phyloP scores from a whole-genome alignment of 1,140 invertebrate species.

The Helicorthomorpha holstii region DNA sequence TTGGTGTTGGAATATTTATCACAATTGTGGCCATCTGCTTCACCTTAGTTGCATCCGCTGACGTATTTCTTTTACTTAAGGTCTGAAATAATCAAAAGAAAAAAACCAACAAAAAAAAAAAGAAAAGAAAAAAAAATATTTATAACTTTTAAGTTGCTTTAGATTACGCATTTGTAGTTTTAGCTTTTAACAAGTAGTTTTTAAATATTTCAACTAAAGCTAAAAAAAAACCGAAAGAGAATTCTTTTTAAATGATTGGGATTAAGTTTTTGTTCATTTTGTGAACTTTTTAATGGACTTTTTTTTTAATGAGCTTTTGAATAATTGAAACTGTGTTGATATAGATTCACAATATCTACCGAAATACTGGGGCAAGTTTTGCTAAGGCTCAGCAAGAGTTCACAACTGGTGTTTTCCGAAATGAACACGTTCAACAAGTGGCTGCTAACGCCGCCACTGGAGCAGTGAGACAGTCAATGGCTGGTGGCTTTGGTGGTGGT shows the following conservation, averaged over 20 bases:
- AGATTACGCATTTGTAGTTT: no score
- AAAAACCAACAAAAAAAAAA: no score
- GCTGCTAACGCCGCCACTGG: constrained; percentile 62
- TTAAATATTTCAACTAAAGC: no score
- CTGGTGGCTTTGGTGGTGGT: neutral
- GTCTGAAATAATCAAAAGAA: constrained; percentile 7
- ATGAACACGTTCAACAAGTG: constrained; percentile 84
- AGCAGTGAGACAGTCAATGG: constrained; percentile 54
- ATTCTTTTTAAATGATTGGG: no score
- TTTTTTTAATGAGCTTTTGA: no score
- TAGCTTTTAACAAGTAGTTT: no score
- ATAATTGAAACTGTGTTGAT: no score
- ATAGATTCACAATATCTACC: constrained; percentile 91
- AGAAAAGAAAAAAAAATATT: no score
- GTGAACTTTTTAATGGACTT: no score
- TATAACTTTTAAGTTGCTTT: no score
- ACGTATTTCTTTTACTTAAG: constrained; percentile 22
- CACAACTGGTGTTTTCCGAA: constrained; percentile 77
- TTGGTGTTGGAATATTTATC: neutral
- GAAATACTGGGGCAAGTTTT: constrained; percentile 84
- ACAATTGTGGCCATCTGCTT: constrained; percentile 16
- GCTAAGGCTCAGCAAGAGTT: constrained; percentile 96
- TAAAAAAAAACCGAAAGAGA: no score
- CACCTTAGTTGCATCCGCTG: constrained; percentile 18
- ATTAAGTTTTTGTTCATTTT: no score